A percentile compares a stretch with the other conserved stretches of the same genome.
These are phyloP conservation scores for Empidonax traillii DNA, from an alignment of 2,113 vertebrate species.

Conservation along the genomic window DNA sequence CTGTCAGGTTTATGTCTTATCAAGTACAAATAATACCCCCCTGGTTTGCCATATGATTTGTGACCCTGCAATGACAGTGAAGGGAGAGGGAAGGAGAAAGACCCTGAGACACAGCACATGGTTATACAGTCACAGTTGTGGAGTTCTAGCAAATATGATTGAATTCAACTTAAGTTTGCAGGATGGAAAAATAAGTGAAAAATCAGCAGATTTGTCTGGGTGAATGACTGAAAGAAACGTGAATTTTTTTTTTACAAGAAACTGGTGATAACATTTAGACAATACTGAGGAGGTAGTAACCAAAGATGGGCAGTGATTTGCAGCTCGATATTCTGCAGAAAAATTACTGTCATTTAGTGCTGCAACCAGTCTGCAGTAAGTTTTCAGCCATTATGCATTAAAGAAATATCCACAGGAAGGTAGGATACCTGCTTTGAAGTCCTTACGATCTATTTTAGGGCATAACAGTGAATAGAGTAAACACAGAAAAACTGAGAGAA, in stretches of 20 bases:
- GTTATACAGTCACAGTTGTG: neutral
- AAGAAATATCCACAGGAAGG: neutral
- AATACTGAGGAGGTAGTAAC: neutral
- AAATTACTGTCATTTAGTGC: neutral
- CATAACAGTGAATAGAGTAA: neutral
- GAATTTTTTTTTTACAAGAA: neutral
- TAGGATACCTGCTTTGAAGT: neutral
- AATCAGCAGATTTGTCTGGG: neutral
- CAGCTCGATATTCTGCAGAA: neutral
- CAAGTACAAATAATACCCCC: neutral
- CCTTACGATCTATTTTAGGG: neutral
- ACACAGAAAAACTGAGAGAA: neutral
- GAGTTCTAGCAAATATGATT: neutral
- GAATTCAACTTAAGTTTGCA: neutral
- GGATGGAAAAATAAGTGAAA: neutral
- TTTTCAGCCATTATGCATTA: neutral
- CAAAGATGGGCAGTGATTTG: neutral
- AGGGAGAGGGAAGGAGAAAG: neutral
- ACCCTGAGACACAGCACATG: neutral
- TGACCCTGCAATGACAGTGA: neutral
- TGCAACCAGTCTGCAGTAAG: neutral
- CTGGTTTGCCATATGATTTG: neutral
- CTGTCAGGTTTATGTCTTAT: neutral
- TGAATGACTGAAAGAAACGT: neutral
- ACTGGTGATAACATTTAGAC: neutral